Evolutionary conservation across 2,888 invertebrate genomes (phyloP).

Genomic region (Tricholauxania praeusta): DNA sequence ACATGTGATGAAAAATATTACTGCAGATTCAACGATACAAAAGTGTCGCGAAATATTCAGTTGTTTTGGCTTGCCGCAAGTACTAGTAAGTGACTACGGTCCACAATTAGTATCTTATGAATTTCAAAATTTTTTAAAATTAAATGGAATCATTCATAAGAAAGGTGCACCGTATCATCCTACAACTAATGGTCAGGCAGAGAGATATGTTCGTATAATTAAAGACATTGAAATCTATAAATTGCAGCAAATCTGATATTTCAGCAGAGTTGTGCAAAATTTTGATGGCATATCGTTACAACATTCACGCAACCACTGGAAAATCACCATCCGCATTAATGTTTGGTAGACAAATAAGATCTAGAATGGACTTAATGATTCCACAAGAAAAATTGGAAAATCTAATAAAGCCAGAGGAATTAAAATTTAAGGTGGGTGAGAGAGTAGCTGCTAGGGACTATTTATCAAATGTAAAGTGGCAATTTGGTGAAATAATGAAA

Average conservation of each 20-base stretch:
- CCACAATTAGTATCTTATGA: no score
- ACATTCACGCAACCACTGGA: conserved; percentile 13
- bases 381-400: neutral
- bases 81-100: no score
- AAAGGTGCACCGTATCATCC: conserved; percentile 12
- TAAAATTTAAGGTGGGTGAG: conserved; percentile 19
- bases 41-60: no score
- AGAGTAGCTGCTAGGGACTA: conserved; percentile 36
- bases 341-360: conserved; percentile 21
- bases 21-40: no score
- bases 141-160: neutral
- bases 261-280: neutral
- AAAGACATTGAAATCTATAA: conserved; percentile 27
- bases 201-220: conserved; percentile 30
- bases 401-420: neutral
- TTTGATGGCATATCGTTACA: neutral
- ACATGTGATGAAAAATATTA: no score
- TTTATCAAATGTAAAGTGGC: conserved; percentile 38
- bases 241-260: neutral
- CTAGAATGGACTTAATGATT: conserved; percentile 1
- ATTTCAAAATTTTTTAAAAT: conserved; percentile 1
- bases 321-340: conserved; percentile 8
- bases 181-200: conserved; percentile 31
- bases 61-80: no score
- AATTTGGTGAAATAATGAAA: conserved; percentile 30